phyloP scores from a whole-genome alignment of 2,888 invertebrate species.

The Platerodrilus igneus region DNA sequence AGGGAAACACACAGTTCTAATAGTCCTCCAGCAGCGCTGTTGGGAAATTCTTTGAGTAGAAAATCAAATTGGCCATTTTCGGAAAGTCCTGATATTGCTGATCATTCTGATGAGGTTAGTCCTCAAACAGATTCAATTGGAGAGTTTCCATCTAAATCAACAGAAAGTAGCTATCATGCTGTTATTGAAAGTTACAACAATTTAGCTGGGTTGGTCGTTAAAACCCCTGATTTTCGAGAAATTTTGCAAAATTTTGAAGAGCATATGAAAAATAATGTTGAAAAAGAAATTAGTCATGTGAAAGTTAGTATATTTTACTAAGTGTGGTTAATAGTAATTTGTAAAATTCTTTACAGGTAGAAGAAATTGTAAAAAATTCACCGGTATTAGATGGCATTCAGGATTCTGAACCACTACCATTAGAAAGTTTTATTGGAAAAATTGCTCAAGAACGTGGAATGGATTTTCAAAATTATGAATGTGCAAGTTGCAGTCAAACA shows the following conservation, averaged over 20 bases:
- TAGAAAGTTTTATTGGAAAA: slow-evolving; percentile 63
- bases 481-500: slow-evolving; percentile 65
- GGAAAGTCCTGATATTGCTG: slow-evolving; percentile 31
- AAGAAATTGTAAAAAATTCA: slow-evolving; percentile 29
- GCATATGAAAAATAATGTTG: slow-evolving; percentile 37
- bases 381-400: slow-evolving; percentile 47
- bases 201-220: slow-evolving; percentile 46
- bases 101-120: slow-evolving; percentile 11
- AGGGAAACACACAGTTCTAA: slow-evolving; percentile 27
- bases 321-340: not conserved
- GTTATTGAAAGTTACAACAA: slow-evolving; percentile 57
- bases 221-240: slow-evolving; percentile 58
- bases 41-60: slow-evolving; percentile 63
- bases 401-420: slow-evolving; percentile 37
- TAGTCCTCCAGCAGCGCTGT: slow-evolving; percentile 31
- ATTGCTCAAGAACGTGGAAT: slow-evolving; percentile 76
- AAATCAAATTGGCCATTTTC: slow-evolving; percentile 62
- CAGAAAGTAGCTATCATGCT: slow-evolving; percentile 55
- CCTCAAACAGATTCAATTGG: slow-evolving; percentile 18
- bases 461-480: slow-evolving; percentile 82
- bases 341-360: slow-evolving; percentile 42
- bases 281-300: slow-evolving; percentile 50
- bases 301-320: slow-evolving; percentile 28
- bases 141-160: slow-evolving; percentile 38
- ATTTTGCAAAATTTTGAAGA: slow-evolving; percentile 51